Evolutionary conservation across 1,140 invertebrate genomes (phyloP).

Genomic region (Ptiloglossa arizonensis): DNA sequence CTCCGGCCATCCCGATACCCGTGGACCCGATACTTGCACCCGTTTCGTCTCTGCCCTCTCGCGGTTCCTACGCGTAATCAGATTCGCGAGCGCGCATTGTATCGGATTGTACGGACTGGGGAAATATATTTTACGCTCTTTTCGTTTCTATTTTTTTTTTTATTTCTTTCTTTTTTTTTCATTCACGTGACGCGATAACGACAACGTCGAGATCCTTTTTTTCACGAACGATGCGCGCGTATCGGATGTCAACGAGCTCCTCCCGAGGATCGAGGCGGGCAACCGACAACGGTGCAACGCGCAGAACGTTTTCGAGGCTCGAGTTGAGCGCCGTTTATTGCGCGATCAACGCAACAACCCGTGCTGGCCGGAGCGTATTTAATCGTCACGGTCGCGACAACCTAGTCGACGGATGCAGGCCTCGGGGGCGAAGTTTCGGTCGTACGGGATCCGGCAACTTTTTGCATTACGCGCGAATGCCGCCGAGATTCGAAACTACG

Average conservation of each 20-base stretch:
- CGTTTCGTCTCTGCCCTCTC: background rate
- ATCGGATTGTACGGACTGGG: constrained; percentile 35
- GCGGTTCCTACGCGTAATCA: constrained; percentile 30
- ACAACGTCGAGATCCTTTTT: constrained; percentile 28
- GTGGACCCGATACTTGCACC: too few relatives aligned
- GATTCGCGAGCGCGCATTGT: constrained; percentile 9
- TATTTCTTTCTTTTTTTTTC: too few relatives aligned
- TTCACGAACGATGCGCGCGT: constrained; percentile 12
- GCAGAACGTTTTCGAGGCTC: constrained; percentile 20
- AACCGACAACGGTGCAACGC: background rate
- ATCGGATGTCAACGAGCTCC: constrained; percentile 42
- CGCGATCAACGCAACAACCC: constrained; percentile 35
- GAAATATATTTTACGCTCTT: constrained; percentile 54
- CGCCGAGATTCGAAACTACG: too few relatives aligned
- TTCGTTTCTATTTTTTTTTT: too few relatives aligned
- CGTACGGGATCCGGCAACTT: too few relatives aligned
- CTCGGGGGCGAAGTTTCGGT: too few relatives aligned
- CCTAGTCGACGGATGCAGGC: too few relatives aligned
- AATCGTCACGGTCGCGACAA: constrained; percentile 15
- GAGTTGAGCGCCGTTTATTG: constrained; percentile 32
- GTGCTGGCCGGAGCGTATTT: constrained; percentile 15
- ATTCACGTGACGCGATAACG: constrained; percentile 25
- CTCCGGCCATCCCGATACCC: background rate
- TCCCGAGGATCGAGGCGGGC: too few relatives aligned
- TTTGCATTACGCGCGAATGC: too few relatives aligned